These are phyloP conservation scores for Eremophila alpestris DNA, from an alignment of 2,797 vertebrate genomes.

Conservation along the genomic window DNA sequence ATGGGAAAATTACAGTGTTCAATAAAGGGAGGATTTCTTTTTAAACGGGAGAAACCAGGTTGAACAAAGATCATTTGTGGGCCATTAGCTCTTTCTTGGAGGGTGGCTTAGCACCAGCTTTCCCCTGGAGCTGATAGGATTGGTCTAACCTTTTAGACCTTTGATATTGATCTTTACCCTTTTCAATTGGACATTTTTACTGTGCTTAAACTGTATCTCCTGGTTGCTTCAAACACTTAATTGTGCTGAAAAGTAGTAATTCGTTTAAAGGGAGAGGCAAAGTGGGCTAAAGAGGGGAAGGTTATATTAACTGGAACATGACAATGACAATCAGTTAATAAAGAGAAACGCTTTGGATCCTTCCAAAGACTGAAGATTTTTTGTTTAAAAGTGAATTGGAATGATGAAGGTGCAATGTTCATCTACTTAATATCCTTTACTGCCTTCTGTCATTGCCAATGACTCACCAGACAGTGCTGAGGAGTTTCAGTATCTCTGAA, in stretches of 20 bases:
- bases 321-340: conserved; percentile 10
- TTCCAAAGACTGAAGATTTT: conserved; percentile 3
- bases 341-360: not conserved
- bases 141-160: conserved; percentile 54
- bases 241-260: conserved; percentile 57
- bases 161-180: conserved; percentile 63
- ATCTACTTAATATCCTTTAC: conserved; percentile 15
- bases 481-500: conserved; percentile 25
- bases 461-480: conserved; percentile 15
- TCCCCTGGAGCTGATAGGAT: conserved; percentile 54
- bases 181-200: conserved; percentile 41
- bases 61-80: conserved; percentile 40
- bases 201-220: conserved; percentile 43
- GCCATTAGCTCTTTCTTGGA: conserved; percentile 28
- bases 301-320: not conserved
- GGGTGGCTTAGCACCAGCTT: not conserved
- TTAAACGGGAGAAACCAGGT: not conserved
- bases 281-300: not conserved
- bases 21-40: conserved; percentile 63
- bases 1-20: conserved; percentile 72
- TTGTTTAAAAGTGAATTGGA: conserved; percentile 5
- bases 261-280: conserved; percentile 16
- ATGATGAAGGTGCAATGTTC: conserved; percentile 6
- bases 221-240: conserved; percentile 58
- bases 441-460: not conserved